phyloP scores from a whole-genome alignment of 2,797 vertebrate genomes.

The Malurus splendens region DNA sequence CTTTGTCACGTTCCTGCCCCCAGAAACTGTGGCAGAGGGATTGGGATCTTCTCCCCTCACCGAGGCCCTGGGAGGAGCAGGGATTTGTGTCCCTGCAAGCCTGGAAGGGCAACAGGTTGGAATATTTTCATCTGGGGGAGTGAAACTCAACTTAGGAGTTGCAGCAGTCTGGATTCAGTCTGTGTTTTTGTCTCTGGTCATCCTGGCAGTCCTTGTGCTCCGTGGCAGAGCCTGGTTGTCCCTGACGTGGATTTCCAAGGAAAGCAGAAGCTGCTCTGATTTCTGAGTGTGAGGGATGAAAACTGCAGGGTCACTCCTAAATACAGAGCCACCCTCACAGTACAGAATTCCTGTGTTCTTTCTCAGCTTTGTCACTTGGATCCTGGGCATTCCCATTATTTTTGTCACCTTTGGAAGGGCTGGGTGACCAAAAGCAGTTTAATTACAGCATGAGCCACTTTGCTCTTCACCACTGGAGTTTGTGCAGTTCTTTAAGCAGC shows the following conservation, averaged over 20 bases:
- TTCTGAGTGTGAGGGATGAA: background rate
- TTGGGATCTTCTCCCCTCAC: accelerated
- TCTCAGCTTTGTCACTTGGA: background rate
- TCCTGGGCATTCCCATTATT: accelerated
- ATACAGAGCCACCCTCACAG: background rate
- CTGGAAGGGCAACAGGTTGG: background rate
- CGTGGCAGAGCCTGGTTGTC: background rate
- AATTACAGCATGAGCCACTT: background rate
- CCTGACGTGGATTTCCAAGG: accelerated
- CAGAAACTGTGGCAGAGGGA: background rate
- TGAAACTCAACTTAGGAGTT: background rate
- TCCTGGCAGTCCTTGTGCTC: background rate
- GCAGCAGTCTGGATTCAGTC: background rate
- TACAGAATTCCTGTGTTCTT: background rate
- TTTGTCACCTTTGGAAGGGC: background rate
- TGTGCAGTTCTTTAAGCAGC: background rate
- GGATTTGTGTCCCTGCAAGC: background rate
- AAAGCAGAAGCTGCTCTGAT: background rate
- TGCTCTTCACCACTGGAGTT: background rate
- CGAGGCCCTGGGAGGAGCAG: background rate
- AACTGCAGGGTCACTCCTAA: background rate
- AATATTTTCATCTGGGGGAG: background rate
- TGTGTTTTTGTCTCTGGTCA: background rate
- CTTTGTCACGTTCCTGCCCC: background rate
- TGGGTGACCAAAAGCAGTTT: background rate